Evolutionary conservation across 1,140 invertebrate genomes (phyloP).

Genomic region (Plectrocnemia conspersa): DNA sequence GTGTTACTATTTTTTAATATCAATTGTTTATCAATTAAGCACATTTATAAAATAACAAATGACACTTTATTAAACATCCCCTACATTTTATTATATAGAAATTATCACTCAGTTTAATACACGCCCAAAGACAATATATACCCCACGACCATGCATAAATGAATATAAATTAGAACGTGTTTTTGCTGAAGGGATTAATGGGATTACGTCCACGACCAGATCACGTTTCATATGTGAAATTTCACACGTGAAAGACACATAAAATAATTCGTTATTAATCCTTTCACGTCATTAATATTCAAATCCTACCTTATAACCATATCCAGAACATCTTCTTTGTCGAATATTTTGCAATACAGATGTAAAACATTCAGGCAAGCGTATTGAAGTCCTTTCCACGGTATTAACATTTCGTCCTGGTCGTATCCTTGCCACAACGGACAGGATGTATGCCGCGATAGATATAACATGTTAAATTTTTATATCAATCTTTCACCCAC

Average conservation of each 20-base stretch:
- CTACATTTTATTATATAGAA: too few relatives aligned
- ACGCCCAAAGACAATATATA: too few relatives aligned
- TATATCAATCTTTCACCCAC: background rate
- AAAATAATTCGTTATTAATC: background rate
- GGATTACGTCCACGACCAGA: background rate
- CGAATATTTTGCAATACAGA: slow-evolving; percentile 72
- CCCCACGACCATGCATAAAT: too few relatives aligned
- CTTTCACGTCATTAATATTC: too few relatives aligned
- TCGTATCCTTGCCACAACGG: slow-evolving; percentile 45
- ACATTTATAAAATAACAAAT: too few relatives aligned
- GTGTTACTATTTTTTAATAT: too few relatives aligned
- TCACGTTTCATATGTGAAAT: background rate
- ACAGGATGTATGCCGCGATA: slow-evolving; percentile 46
- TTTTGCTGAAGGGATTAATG: too few relatives aligned
- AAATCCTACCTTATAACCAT: slow-evolving; percentile 66
- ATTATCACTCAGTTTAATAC: too few relatives aligned
- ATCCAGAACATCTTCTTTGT: slow-evolving; percentile 65
- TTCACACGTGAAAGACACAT: background rate
- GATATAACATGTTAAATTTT: slow-evolving; percentile 42
- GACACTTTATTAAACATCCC: too few relatives aligned
- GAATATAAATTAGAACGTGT: too few relatives aligned
- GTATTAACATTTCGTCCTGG: slow-evolving; percentile 45
- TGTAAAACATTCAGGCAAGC: slow-evolving; percentile 68
- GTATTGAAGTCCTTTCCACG: slow-evolving; percentile 68
- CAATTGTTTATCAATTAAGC: too few relatives aligned